These are phyloP conservation scores for Hypolimnas misippus DNA, from an alignment of 2,888 invertebrate genomes.

Conservation along the genomic window DNA sequence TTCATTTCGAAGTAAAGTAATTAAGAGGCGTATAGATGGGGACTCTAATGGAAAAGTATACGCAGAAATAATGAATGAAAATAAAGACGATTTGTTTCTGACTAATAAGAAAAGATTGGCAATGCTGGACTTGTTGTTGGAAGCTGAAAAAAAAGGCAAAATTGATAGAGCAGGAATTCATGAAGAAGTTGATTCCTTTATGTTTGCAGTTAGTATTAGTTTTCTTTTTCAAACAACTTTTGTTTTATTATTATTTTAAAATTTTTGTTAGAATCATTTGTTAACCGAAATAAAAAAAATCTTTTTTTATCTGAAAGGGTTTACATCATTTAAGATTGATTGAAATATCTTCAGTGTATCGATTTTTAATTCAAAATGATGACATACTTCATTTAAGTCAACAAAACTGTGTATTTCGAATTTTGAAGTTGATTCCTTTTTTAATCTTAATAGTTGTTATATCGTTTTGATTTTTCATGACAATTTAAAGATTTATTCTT, in stretches of 20 bases:
- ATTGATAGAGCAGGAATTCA: slow-evolving; percentile 80
- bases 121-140: slow-evolving; percentile 80
- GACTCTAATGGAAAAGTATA: slow-evolving; percentile 9
- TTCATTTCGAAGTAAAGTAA: slow-evolving; percentile 70
- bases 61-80: slow-evolving; percentile 34
- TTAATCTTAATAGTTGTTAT: too few species aligned
- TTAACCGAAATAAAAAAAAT: too few species aligned
- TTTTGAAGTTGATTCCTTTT: too few species aligned
- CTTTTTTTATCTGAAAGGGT: too few species aligned
- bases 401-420: too few species aligned
- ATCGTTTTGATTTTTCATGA: too few species aligned
- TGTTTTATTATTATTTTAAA: not conserved
- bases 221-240: too few species aligned
- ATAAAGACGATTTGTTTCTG: slow-evolving; percentile 26
- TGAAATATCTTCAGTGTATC: too few species aligned
- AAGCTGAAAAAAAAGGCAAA: slow-evolving; percentile 70
- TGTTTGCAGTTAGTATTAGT: not conserved
- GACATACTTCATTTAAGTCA: too few species aligned
- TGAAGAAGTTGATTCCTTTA: slow-evolving; percentile 57
- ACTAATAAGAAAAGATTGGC: slow-evolving; percentile 73
- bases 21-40: slow-evolving; percentile 47
- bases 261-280: too few species aligned
- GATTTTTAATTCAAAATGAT: too few species aligned
- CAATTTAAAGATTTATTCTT: slow-evolving; percentile 36
- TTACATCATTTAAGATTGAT: too few species aligned